Evolutionary conservation across 1,140 invertebrate genomes (phyloP), one percentile per base, ranked within the genome.

Genomic region (Leptinotarsa texana): DNA sequence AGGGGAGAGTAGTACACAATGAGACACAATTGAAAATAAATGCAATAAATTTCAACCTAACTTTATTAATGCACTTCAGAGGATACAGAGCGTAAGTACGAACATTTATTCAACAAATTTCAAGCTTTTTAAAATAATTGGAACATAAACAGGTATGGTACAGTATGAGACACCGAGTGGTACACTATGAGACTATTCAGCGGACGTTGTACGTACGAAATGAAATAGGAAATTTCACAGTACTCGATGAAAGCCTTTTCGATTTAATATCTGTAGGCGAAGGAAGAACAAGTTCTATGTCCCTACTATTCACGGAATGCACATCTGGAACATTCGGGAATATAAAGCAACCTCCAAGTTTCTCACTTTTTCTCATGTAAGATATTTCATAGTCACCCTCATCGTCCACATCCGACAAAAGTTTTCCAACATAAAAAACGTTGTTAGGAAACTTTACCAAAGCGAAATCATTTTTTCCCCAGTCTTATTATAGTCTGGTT

Each of bases 311-410:
- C 17, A 51, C 49, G 49, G 49, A 51, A 51, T 51, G 49, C 49
- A 15, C 49, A 51, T 51, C 49, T 51, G 49, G 49, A 51, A 51
- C 49, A 51, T 51, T 51, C 17, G 49, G 49, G 13, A 51, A 51
- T 51, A 51, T n/a, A 51, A 51, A 51, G 49, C 49, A 51, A 51
- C 49, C 49, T 51, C 49, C 49, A 51, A 51, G n/a, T 51, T 51
- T 51, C n/a, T 51, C 49, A 51, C 49, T 51, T 51, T 51, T 51
- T 51, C 49, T 51, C 49, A 51, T 51, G 49, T 51, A 51, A 51
- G 49, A 15, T 15, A 15, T 51, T 51, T 51, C 49, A 51, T 51
- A 51, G 49, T 51, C 49, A 15, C 49, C 49, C 49, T 51, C 49
- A 51, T n/a, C 49, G 49, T 51, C 49, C 49, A 51, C n/a, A 51